Conservation (phyloP, 1,140 invertebrate genomes). For the Zophobas atratus region DNA sequence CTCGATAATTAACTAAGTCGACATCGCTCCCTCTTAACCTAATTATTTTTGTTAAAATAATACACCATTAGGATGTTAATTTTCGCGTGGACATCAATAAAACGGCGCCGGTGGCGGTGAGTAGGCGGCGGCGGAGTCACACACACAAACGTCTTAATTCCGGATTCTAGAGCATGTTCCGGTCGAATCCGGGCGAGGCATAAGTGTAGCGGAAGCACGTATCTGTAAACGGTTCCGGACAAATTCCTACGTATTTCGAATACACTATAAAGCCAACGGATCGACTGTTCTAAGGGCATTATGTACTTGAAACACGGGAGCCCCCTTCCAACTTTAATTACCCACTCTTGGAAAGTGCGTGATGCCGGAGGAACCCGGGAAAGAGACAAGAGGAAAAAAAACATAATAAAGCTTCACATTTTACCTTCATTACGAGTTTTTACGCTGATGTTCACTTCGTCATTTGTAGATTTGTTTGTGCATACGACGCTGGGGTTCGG, state of each 20-base stretch:
- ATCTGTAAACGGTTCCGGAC: constrained; percentile 42
- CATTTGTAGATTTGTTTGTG: constrained; percentile 31
- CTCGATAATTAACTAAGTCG: constrained; percentile 20
- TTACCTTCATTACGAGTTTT: constrained; percentile 8
- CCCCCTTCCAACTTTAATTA: constrained; percentile 33
- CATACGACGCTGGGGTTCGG: background rate
- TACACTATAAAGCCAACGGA: constrained; percentile 34
- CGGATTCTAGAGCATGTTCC: constrained; percentile 39
- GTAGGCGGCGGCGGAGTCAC: background rate
- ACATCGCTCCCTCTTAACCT: constrained; percentile 22
- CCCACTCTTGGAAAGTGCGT: constrained; percentile 35
- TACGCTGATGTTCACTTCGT: background rate
- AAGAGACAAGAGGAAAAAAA: background rate
- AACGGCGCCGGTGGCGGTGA: background rate
- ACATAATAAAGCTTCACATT: constrained; percentile 24
- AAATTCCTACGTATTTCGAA: constrained; percentile 43
- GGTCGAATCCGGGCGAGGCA: constrained; percentile 36
- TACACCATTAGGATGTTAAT: constrained; percentile 26
- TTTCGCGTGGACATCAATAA: constrained; percentile 25
- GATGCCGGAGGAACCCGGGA: constrained; percentile 1
- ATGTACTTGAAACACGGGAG: constrained; percentile 37
- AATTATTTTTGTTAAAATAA: constrained; percentile 38
- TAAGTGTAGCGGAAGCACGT: constrained; percentile 42
- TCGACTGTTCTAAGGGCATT: constrained; percentile 35
- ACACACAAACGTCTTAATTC: constrained; percentile 40